phyloP scores from a whole-genome alignment of 2,888 invertebrate genomes.

The Drosophila tripunctata region DNA sequence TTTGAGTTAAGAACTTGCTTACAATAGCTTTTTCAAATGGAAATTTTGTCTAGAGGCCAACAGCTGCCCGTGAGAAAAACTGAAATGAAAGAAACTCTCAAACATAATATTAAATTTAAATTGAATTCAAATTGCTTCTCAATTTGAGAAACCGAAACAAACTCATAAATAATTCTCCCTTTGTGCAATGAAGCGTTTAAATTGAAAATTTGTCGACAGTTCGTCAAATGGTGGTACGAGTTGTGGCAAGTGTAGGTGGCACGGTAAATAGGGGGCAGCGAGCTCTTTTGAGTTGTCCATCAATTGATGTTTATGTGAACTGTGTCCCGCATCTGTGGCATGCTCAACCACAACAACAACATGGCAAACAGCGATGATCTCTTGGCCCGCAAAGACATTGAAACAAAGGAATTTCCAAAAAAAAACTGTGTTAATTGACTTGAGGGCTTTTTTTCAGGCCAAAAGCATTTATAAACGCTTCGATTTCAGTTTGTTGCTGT shows the following conservation, averaged over 20 bases:
- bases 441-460: conserved; percentile 27
- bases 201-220: conserved; percentile 65
- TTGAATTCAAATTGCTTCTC: conserved; percentile 31
- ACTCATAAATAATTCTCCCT: conserved; percentile 46
- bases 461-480: conserved; percentile 70
- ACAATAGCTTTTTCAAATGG: not conserved
- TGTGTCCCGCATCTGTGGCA: conserved; percentile 40
- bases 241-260: conserved; percentile 45
- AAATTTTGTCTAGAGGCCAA: not conserved
- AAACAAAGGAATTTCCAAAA: conserved; percentile 40
- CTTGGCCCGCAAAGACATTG: conserved; percentile 17
- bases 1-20: no score
- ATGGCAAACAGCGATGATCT: conserved; percentile 2
- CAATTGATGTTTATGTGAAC: conserved; percentile 32
- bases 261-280: not conserved
- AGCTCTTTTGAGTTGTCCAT: conserved; percentile 26
- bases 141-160: conserved; percentile 23
- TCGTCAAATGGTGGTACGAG: conserved; percentile 38
- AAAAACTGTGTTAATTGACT: conserved; percentile 46
- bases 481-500: conserved; percentile 50
- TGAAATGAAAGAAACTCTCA: not conserved
- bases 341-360: not conserved
- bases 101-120: conserved; percentile 7
- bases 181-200: conserved; percentile 65
- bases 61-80: conserved; percentile 18